Base-by-base conservation (phyloP, 64 coral and sea anemone species). In the Pachyseris speciosa region DNA sequence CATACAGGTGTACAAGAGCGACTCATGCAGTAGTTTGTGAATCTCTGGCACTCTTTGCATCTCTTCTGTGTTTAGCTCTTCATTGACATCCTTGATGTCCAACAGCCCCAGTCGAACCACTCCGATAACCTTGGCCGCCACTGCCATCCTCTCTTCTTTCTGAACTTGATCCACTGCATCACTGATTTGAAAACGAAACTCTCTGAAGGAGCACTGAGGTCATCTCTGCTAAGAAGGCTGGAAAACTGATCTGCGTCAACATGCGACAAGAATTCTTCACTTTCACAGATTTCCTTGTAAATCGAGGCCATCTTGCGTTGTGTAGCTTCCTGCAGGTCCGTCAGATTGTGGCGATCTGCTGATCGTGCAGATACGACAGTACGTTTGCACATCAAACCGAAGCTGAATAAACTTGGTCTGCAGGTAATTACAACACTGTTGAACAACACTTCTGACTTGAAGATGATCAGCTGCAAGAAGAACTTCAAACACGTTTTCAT, bases 401-500 rank as follows among this genome's bases (percentile, higher is more conserved):
- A 20, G 12, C 33, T 70, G 34, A 70, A 70, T 4, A 40, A 70
- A 22, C 19, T 41, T 1, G 2, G 36, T 70, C 67, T 70, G 34
- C 30, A 70, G 36, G 16, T 70, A 70, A 19, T 40, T 1, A 37
- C 67, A 70, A 32, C 67, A 70, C 7, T 70, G 67, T 70, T 70
- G 32, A 1, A 41, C 34, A 70, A 70, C 67, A 40, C 67, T 40
- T 70, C 33, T 41, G 22, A 70, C 2, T 70, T 70, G 67, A 2
- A 70, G 67, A 70, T 70, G 67, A 40, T 70, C 67, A 22, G 67
- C 67, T 37, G 67, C 36, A n/a, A n/a, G 13, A 4, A 70, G 29
- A 39, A 70, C 67, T 38, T 70, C 67, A 70, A 70, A 70, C 13
- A 70, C 67, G 20, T 70, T 70, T 70, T 70, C 67, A 70, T 70